Conservation (phyloP, 2,888 invertebrate genomes). For the Drosophila hawaiiensis region DNA sequence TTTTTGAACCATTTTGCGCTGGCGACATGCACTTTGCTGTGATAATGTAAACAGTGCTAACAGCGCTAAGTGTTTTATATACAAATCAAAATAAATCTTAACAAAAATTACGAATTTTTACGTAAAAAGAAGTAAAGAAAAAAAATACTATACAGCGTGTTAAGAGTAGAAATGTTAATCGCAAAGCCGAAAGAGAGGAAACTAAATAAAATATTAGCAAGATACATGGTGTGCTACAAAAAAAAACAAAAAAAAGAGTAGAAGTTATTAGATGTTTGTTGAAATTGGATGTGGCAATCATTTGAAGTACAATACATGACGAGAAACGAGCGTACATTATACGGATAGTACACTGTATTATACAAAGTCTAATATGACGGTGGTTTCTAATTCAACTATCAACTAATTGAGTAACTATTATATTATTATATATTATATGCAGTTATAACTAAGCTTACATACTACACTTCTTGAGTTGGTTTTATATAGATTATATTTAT, state of each 20-base stretch:
- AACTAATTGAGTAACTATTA: constrained; percentile 58
- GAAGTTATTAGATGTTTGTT: constrained; percentile 18
- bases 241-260: neutral
- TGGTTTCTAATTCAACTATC: constrained; percentile 78
- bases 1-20: constrained; percentile 9
- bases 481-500: constrained; percentile 17
- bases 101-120: constrained; percentile 8
- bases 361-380: constrained; percentile 80
- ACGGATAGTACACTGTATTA: constrained; percentile 31
- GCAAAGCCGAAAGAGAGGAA: constrained; percentile 2
- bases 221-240: constrained; percentile 28
- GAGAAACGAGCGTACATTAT: constrained; percentile 57
- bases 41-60: constrained; percentile 2
- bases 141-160: constrained; percentile 13
- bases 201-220: constrained; percentile 5
- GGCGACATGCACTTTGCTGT: constrained; percentile 41
- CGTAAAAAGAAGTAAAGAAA: neutral
- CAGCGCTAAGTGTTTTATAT: constrained; percentile 17
- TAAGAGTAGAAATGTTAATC: neutral
- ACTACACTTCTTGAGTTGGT: constrained; percentile 16
- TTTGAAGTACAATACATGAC: constrained; percentile 41
- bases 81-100: constrained; percentile 38
- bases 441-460: constrained; percentile 33
- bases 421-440: constrained; percentile 23
- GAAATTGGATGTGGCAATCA: constrained; percentile 47